Evolutionary conservation across 2,113 vertebrate genomes (phyloP).

Genomic region (Muntiacus reevesi): DNA sequence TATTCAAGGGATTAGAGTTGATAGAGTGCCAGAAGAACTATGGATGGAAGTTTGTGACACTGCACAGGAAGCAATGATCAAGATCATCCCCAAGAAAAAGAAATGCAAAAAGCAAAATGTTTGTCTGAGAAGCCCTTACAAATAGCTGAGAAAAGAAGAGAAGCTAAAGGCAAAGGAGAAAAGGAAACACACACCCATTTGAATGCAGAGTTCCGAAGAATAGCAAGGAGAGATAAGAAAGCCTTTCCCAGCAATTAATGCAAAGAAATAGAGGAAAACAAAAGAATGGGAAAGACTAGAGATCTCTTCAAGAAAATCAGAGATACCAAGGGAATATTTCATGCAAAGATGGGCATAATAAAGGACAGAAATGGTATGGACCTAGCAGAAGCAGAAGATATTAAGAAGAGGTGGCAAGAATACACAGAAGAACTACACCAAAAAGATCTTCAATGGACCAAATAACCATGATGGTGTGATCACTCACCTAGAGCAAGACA

Average conservation of each 20-base stretch:
- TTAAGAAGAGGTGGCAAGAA: background rate
- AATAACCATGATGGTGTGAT: background rate
- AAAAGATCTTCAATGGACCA: background rate
- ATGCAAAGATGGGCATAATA: background rate
- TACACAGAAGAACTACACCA: background rate
- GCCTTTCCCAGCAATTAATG: background rate
- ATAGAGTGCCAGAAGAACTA: background rate
- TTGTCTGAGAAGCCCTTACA: background rate
- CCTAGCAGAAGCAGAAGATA: background rate
- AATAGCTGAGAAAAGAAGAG: background rate
- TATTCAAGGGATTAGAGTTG: background rate
- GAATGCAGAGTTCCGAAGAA: background rate
- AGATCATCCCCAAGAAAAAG: background rate
- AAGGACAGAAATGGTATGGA: background rate
- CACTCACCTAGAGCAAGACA: background rate
- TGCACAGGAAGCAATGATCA: background rate
- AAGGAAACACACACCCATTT: background rate
- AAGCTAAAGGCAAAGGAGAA: background rate
- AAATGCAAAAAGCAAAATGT: background rate
- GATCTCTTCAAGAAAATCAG: background rate
- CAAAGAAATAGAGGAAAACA: background rate
- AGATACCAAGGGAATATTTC: background rate
- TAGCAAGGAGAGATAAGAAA: background rate
- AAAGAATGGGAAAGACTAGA: background rate
- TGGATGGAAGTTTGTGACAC: background rate